Percentiles rank a stretch among this genome's conserved stretches.
Conservation (phyloP, 2,797 vertebrate genomes). For the Falco naumanni region DNA sequence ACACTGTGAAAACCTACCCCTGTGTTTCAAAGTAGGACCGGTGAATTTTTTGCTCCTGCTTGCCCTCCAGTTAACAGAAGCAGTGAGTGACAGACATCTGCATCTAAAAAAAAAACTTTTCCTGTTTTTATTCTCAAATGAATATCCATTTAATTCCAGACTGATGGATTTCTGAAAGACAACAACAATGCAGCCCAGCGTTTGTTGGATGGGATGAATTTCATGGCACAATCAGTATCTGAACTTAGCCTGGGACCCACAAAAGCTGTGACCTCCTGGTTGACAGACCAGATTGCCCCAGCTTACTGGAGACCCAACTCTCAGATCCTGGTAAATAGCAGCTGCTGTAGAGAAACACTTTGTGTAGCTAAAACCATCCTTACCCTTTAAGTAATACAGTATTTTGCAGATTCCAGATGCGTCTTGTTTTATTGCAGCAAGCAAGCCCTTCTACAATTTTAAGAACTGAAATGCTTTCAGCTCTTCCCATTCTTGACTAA, state of each 20-base stretch:
- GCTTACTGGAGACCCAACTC: conserved; percentile 98
- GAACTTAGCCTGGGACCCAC: conserved; percentile 97
- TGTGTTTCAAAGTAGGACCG: neutral
- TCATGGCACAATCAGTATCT: conserved; percentile 97
- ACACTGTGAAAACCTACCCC: neutral
- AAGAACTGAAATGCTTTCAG: neutral
- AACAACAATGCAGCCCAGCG: conserved; percentile 99
- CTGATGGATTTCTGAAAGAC: conserved; percentile 95
- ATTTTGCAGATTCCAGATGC: neutral
- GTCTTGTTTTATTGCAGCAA: neutral
- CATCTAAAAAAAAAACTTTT: neutral
- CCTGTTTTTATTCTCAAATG: neutral
- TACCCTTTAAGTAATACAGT: neutral
- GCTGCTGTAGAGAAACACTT: neutral
- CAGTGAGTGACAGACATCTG: neutral
- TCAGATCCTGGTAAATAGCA: conserved; percentile 88
- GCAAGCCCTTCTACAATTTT: neutral
- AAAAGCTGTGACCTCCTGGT: conserved; percentile 96
- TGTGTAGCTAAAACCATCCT: neutral
- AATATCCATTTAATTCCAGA: conserved; percentile 77
- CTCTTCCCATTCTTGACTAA: neutral
- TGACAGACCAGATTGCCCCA: conserved; percentile 97
- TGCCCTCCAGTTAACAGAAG: neutral
- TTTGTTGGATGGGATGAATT: conserved; percentile 95
- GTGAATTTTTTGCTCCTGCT: neutral